Evolutionary conservation across 2,888 invertebrate species (phyloP).

Genomic region (Pollenia amentaria): DNA sequence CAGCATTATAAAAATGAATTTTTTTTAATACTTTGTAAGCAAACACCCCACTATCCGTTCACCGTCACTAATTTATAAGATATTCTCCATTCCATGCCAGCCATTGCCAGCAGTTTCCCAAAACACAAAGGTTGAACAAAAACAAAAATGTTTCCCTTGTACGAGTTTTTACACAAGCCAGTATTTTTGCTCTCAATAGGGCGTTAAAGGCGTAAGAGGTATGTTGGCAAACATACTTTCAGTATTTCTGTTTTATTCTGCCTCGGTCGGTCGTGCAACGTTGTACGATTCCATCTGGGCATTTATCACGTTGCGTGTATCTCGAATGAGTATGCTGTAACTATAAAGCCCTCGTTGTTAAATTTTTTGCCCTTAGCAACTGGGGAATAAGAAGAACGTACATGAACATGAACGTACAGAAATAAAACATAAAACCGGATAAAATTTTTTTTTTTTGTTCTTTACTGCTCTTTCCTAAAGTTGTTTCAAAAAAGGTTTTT

Average conservation of each 20-base stretch:
- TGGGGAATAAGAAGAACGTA: slow-evolving; percentile 41
- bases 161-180: slow-evolving; percentile 39
- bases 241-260: slow-evolving; percentile 38
- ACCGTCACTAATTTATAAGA: slow-evolving; percentile 29
- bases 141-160: slow-evolving; percentile 36
- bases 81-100: slow-evolving; percentile 23
- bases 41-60: slow-evolving; percentile 30
- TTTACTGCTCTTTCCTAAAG: background rate
- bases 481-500: slow-evolving; percentile 50
- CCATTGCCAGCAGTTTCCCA: slow-evolving; percentile 54
- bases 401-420: background rate
- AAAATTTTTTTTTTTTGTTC: slow-evolving; percentile 12
- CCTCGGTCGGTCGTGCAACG: slow-evolving; percentile 45
- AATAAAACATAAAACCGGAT: slow-evolving; percentile 58
- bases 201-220: slow-evolving; percentile 35
- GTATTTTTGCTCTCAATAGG: slow-evolving; percentile 41
- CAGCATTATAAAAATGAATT: slow-evolving; percentile 19
- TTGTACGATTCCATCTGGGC: slow-evolving; percentile 60
- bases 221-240: slow-evolving; percentile 29
- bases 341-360: slow-evolving; percentile 57
- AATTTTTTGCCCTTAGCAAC: slow-evolving; percentile 51
- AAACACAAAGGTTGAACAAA: slow-evolving; percentile 58
- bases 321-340: slow-evolving; percentile 39
- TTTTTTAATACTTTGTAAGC: slow-evolving; percentile 13
- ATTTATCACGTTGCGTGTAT: slow-evolving; percentile 60